Percentiles rank a stretch among this genome's conserved stretches.
phyloP scores from a whole-genome alignment of 1,140 invertebrate genomes.

The Ridgeia piscesae region DNA sequence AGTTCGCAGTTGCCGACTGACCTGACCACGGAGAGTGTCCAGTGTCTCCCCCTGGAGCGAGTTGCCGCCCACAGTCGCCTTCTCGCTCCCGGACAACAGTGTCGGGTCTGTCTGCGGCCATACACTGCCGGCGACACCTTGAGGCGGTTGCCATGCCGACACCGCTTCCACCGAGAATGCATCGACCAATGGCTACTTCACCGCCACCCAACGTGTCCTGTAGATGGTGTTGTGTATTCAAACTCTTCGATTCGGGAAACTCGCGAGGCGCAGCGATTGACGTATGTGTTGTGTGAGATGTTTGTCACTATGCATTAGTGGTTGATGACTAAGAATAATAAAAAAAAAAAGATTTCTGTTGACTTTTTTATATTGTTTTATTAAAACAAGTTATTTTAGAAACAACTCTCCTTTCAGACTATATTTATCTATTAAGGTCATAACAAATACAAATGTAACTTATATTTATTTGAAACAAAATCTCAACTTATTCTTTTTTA shows the following conservation, averaged over 20 bases:
- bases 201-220: slow-evolving; percentile 52
- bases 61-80: slow-evolving; percentile 44
- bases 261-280: slow-evolving; percentile 5
- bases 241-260: slow-evolving; percentile 13
- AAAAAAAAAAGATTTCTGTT: no score
- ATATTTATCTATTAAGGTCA: not conserved
- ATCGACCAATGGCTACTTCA: slow-evolving; percentile 56
- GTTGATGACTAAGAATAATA: not conserved
- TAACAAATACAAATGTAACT: not conserved
- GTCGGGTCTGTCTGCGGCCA: slow-evolving; percentile 50
- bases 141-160: slow-evolving; percentile 54
- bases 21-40: slow-evolving; percentile 48
- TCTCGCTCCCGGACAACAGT: slow-evolving; percentile 51
- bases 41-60: slow-evolving; percentile 48
- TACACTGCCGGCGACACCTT: slow-evolving; percentile 48
- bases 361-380: no score
- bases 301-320: not conserved
- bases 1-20: slow-evolving; percentile 23
- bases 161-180: slow-evolving; percentile 56
- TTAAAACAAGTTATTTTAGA: not conserved
- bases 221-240: slow-evolving; percentile 43
- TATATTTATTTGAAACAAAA: not conserved
- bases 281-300: not conserved
- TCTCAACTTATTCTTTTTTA: not conserved
- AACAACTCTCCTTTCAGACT: not conserved